phyloP scores from a whole-genome alignment of 2,888 invertebrate species.

The Julus scanicus region DNA sequence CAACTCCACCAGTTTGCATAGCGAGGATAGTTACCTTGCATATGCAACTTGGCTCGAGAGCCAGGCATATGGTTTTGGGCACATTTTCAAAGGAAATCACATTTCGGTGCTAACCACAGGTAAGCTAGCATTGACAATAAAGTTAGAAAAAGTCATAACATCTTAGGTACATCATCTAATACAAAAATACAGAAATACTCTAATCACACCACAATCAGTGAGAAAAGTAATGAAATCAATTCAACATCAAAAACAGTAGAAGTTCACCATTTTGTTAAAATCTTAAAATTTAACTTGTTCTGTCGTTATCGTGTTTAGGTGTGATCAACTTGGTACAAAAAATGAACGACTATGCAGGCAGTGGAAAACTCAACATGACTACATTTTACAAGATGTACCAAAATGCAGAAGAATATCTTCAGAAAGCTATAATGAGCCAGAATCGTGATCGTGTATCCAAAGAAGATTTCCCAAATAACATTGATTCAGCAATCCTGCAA shows the following conservation, averaged over 20 bases:
- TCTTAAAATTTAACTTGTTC: background rate
- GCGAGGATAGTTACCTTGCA: background rate
- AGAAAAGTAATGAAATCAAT: too few relatives aligned
- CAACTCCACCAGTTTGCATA: background rate
- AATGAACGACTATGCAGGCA: background rate
- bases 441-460: background rate
- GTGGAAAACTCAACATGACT: background rate
- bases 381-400: background rate
- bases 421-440: background rate
- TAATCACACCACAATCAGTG: too few relatives aligned
- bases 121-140: background rate
- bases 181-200: too few relatives aligned
- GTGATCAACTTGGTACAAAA: background rate
- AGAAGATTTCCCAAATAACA: background rate
- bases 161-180: too few relatives aligned
- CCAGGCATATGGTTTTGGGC: background rate
- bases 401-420: constrained; percentile 2
- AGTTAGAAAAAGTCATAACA: too few relatives aligned
- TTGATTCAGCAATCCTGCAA: background rate
- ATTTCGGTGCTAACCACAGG: background rate
- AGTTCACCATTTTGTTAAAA: too few relatives aligned
- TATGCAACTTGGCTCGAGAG: background rate
- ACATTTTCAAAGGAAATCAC: background rate
- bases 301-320: background rate
- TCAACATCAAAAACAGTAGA: too few relatives aligned